A percentile compares a stretch with the other conserved stretches of the same genome.
These are phyloP conservation scores for Fistularia tabacaria DNA, from an alignment of 2,797 vertebrate species.

Conservation along the genomic window DNA sequence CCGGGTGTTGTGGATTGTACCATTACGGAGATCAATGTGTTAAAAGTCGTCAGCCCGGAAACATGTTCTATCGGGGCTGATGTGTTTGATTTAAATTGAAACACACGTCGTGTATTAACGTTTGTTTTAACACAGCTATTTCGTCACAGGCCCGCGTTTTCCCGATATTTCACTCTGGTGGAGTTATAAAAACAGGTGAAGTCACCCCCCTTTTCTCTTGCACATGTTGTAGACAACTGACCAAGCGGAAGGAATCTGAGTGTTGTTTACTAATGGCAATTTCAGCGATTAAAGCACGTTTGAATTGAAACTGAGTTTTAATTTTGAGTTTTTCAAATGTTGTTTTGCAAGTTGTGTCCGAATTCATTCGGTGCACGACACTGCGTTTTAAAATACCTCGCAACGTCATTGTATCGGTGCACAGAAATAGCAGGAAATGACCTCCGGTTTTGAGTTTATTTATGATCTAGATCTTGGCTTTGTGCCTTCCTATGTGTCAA, in stretches of 20 bases:
- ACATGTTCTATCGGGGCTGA: accelerated
- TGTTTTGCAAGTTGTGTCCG: background rate
- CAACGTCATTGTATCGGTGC: background rate
- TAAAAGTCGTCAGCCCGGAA: background rate
- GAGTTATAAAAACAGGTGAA: too few species aligned
- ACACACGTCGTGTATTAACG: background rate
- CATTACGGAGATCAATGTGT: constrained; percentile 41
- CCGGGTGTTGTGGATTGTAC: constrained; percentile 71
- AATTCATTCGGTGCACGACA: background rate
- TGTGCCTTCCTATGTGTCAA: too few species aligned
- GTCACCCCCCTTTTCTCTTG: constrained; percentile 13
- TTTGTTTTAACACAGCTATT: too few species aligned
- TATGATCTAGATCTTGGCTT: background rate
- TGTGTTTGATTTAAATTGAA: background rate
- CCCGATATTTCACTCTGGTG: too few species aligned
- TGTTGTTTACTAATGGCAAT: constrained; percentile 27
- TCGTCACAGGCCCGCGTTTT: too few species aligned
- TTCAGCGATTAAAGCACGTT: too few species aligned
- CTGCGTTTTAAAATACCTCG: background rate
- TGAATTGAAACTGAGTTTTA: too few species aligned
- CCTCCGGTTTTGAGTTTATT: background rate
- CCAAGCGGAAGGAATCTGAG: constrained; percentile 55
- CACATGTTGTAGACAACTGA: constrained; percentile 28
- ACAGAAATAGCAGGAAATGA: background rate
- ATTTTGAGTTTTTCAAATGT: too few species aligned